Base-by-base conservation (phyloP, 2,797 vertebrate species). In the Lithobates sylvaticus region DNA sequence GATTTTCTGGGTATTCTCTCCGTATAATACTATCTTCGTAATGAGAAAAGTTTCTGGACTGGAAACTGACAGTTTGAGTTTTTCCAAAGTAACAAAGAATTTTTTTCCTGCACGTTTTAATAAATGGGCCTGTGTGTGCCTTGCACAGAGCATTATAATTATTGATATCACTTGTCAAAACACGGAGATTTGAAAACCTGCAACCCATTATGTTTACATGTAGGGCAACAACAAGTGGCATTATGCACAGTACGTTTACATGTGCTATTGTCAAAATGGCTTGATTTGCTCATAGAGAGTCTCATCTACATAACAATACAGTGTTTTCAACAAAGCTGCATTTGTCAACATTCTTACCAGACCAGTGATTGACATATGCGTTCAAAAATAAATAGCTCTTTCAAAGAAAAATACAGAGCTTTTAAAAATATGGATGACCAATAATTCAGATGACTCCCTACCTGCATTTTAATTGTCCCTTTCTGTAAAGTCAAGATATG, bases 251-350 rank as follows among this genome's bases (percentile, higher is more conserved):
- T 47, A 78, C 61, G 67, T 44, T 67, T 9, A 64, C 26, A 39
- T 68, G 36, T 68, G 76, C 13, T 21, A 13, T 26, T 78, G 61
- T 67, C 76, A 78, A 21, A 68, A 21, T 58, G 76, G 9, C 58
- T 64, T 65, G 50, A 36, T 3, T 67, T 65, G 5, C 34, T 44
- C 27, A 42, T 42, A 80, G 27, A 27, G 39, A 32, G 3, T 5
- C 29, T 54, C 36, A 78, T 67, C 78, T 80, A 34, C 78, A 80
- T 69, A 69, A 80, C 29, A 80, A 79, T 47, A 21, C 21, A 68
- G 6, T 39, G 58, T 26, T 29, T 78, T 21, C n/a, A 54, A 54
- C 27, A 64, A 77, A 27, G 29, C 27, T 29, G 15, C 36, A 12
- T 47, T 47, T 79, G 65, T 78, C 64, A 50, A 5, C 2, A 36